These are phyloP conservation scores for Enteromius argenteus DNA, from an alignment of 2,797 vertebrate genomes.

Conservation along the genomic window DNA sequence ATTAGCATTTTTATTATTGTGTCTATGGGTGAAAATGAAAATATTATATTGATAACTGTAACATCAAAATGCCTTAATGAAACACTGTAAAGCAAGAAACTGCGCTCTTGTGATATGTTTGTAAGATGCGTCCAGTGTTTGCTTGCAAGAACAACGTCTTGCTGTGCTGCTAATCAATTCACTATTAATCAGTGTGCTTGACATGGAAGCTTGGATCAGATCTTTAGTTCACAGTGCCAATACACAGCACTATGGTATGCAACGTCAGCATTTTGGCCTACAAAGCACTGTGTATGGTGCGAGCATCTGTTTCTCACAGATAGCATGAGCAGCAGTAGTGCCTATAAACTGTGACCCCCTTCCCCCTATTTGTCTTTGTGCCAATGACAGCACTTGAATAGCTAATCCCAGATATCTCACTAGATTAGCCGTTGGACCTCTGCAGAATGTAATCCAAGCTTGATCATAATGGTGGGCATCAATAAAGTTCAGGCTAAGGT, in stretches of 20 bases:
- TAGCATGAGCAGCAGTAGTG: neutral
- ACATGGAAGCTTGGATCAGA: conserved; percentile 20
- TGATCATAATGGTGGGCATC: conserved; percentile 8
- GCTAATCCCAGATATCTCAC: conserved; percentile 54
- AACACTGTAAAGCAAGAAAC: neutral
- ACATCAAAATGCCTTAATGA: neutral
- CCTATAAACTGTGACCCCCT: conserved; percentile 18
- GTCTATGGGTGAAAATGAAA: neutral
- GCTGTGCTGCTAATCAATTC: neutral
- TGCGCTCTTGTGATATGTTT: neutral
- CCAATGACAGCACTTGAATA: conserved; percentile 58
- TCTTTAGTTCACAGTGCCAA: conserved; percentile 26
- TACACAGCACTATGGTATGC: neutral
- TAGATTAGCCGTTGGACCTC: conserved; percentile 53
- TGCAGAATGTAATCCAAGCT: conserved; percentile 54
- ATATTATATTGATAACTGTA: neutral
- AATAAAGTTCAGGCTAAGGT: conserved; percentile 16
- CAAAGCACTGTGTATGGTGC: neutral
- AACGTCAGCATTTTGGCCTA: conserved; percentile 27
- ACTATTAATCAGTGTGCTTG: conserved; percentile 12
- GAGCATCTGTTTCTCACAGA: conserved; percentile 25
- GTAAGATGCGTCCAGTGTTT: conserved; percentile 19
- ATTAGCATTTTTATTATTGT: neutral
- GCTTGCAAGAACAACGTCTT: neutral
- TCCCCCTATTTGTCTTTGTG: conserved; percentile 28